Conservation (phyloP, 2,797 vertebrate genomes). For the Anguilla anguilla region DNA sequence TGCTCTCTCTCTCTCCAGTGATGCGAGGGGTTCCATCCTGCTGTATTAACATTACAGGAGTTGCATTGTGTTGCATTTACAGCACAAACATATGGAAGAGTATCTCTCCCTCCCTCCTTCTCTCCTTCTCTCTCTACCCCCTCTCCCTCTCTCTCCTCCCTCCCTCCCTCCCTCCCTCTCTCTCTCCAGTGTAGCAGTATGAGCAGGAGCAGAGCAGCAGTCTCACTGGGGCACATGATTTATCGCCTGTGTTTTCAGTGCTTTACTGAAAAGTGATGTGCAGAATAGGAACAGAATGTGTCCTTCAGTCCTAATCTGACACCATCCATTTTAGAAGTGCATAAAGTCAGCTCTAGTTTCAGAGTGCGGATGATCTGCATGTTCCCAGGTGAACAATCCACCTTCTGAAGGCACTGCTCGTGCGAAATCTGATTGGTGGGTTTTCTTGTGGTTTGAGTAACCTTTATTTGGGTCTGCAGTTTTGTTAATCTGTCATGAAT, state of each 20-base stretch:
- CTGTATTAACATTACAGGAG: too few relatives aligned
- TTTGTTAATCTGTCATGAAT: background rate
- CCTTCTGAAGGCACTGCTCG: background rate
- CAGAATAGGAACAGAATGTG: background rate
- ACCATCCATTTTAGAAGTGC: background rate
- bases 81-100: too few relatives aligned
- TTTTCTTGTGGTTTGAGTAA: background rate
- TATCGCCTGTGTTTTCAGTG: conserved; percentile 26
- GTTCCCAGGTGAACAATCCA: background rate
- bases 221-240: conserved; percentile 40
- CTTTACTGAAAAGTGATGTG: background rate
- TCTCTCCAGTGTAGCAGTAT: conserved; percentile 34
- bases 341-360: background rate
- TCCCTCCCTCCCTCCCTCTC: conserved; percentile 14
- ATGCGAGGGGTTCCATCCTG: too few relatives aligned
- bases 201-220: conserved; percentile 32
- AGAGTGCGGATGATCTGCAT: background rate
- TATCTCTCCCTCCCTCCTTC: background rate
- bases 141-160: background rate
- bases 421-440: background rate
- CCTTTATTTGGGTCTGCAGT: background rate
- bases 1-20: background rate
- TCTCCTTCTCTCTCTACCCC: background rate
- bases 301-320: background rate
- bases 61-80: too few relatives aligned